phyloP scores from a whole-genome alignment of 2,888 invertebrate genomes.

The Salticus scenicus region DNA sequence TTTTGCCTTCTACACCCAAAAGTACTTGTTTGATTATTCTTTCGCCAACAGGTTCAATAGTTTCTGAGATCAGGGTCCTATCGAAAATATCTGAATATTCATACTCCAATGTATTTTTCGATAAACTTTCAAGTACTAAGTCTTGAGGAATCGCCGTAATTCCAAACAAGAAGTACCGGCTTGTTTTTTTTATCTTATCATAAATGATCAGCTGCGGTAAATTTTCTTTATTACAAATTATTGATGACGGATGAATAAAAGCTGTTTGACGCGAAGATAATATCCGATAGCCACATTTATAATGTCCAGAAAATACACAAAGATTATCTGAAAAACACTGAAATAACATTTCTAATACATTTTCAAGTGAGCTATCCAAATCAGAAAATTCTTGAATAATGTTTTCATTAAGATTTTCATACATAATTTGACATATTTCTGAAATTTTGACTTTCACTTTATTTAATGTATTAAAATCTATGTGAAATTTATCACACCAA shows the following conservation, averaged over 20 bases:
- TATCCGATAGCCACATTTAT: constrained; percentile 41
- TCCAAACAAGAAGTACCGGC: constrained; percentile 24
- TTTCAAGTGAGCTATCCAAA: not conserved
- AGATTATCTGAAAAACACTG: constrained; percentile 50
- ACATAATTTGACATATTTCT: constrained; percentile 28
- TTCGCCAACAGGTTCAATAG: constrained; percentile 49
- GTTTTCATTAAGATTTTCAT: constrained; percentile 15
- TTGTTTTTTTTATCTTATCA: constrained; percentile 22
- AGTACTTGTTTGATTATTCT: constrained; percentile 46
- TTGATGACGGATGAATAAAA: constrained; percentile 28
- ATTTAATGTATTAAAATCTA: constrained; percentile 14
- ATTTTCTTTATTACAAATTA: constrained; percentile 33
- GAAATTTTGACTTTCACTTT: constrained; percentile 16
- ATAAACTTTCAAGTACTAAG: constrained; percentile 16
- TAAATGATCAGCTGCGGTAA: constrained; percentile 48
- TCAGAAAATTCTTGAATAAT: constrained; percentile 29
- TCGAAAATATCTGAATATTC: constrained; percentile 44
- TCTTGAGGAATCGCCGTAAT: constrained; percentile 35
- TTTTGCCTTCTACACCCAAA: constrained; percentile 27
- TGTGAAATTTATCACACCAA: constrained; percentile 39
- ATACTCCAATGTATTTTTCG: constrained; percentile 7
- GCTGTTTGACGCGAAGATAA: constrained; percentile 20
- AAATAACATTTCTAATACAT: constrained; percentile 39
- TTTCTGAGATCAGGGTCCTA: not conserved
- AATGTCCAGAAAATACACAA: constrained; percentile 55